Evolutionary conservation across 2,797 vertebrate species (phyloP), one percentile per base, ranked within the genome.

Genomic region (Syndactyla subalaris): DNA sequence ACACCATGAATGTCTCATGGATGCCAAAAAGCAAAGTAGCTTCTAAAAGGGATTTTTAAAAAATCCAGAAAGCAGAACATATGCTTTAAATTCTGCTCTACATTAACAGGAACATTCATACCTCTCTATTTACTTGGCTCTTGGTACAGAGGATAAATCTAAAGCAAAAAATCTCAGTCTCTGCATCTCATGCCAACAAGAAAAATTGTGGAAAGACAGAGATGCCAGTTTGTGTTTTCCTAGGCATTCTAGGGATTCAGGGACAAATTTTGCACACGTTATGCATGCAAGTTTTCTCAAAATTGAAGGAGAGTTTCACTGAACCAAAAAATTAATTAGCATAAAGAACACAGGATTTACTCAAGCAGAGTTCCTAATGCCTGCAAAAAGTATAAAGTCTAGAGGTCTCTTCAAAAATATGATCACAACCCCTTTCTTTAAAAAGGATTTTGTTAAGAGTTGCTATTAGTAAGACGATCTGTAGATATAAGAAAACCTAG

Each of bases 111-210:
- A 96, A 95, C 41, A 92, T 68, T 88, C 85, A 68, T 92, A 80
- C 26, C 36, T 89, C 71, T 76, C 41, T 93, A 48, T 94, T 94
- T 95, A 95, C 68, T 96, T 94, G 82, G 87, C 68, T 88, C 17
- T 43, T 83, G 6, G 8, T 74, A 54, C 3, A 74, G 17, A 80
- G 27, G 36, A 73, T 67, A 80, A 80, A 88, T 88, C 67, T 85
- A 85, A 89, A 78, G 66, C 26, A 84, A 87, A 86, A 95, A 85
- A 63, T 32, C 43, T 74, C 51, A 62, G 48, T 65, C 51, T 83
- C 41, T 65, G 38, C 4, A 61, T 92, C 46, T 68, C 38, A 74
- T 38, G 68, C 84, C 91, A 93, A 61, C 32, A 76, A 86, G 59
- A 81, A 77, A 7, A 92, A 77, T 14, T 72, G 84, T 92, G 54